Evolutionary conservation across 2,797 vertebrate species (phyloP).

Genomic region (Pelobates cultripes): DNA sequence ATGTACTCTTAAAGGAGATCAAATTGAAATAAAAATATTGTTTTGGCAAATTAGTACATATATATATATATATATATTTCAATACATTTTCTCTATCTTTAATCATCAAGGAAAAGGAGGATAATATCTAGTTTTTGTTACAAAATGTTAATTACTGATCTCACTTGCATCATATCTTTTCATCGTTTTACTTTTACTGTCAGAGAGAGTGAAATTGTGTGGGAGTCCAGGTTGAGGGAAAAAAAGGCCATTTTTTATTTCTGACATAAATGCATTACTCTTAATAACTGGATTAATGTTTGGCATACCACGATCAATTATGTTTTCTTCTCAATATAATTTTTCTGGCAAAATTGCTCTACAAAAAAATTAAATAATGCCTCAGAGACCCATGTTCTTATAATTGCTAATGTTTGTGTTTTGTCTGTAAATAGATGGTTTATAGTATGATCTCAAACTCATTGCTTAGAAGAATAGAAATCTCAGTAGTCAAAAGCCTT

Average conservation of each 20-base stretch:
- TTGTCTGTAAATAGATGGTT: background rate
- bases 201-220: constrained; percentile 14
- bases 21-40: no score
- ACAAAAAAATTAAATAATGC: constrained; percentile 20
- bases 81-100: background rate
- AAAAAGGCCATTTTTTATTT: constrained; percentile 26
- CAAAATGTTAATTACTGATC: constrained; percentile 25
- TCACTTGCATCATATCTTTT: constrained; percentile 14
- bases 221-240: constrained; percentile 4
- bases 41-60: background rate
- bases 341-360: constrained; percentile 26
- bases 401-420: background rate
- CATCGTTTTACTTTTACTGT: background rate
- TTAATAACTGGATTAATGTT: constrained; percentile 29
- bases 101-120: background rate
- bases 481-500: no score
- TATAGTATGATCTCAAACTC: background rate
- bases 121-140: background rate
- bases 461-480: no score
- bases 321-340: constrained; percentile 15
- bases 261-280: constrained; percentile 36
- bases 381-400: background rate
- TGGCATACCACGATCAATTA: constrained; percentile 25
- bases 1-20: no score
- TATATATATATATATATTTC: background rate